These are phyloP conservation scores for Diabrotica undecimpunctata DNA, from an alignment of 1,140 invertebrate genomes.

Conservation along the genomic window DNA sequence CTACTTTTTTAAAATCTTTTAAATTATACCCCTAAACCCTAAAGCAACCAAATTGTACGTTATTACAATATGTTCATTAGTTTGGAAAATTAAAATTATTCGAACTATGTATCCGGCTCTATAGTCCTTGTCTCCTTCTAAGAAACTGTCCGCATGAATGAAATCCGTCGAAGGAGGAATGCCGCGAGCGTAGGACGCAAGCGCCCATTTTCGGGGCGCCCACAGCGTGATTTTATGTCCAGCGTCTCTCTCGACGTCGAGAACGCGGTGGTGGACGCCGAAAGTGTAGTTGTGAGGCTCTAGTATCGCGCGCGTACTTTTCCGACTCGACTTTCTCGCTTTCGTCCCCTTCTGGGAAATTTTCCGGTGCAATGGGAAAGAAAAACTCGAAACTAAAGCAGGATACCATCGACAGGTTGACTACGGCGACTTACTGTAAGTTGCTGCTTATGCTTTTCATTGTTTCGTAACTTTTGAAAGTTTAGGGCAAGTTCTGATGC, in stretches of 20 bases:
- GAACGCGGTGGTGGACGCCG: slow-evolving; percentile 15
- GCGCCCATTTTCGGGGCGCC: slow-evolving; percentile 10
- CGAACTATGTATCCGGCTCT: no score
- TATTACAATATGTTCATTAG: no score
- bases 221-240: background rate
- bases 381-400: slow-evolving; percentile 91
- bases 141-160: background rate
- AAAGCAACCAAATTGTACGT: no score
- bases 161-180: background rate
- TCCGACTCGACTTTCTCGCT: slow-evolving; percentile 13
- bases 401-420: slow-evolving; percentile 84
- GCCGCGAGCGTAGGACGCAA: slow-evolving; percentile 24
- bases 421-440: slow-evolving; percentile 88
- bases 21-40: no score
- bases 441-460: slow-evolving; percentile 41
- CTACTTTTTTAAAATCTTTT: no score
- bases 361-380: slow-evolving; percentile 65
- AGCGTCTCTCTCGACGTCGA: background rate
- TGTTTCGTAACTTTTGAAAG: no score
- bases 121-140: no score
- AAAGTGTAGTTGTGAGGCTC: slow-evolving; percentile 7
- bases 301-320: slow-evolving; percentile 21
- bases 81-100: no score
- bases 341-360: slow-evolving; percentile 6
- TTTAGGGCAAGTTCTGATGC: no score